Evolutionary conservation across 2,113 vertebrate genomes (phyloP), one percentile per base, ranked within the genome.

Genomic region (Bubalus kerabau): DNA sequence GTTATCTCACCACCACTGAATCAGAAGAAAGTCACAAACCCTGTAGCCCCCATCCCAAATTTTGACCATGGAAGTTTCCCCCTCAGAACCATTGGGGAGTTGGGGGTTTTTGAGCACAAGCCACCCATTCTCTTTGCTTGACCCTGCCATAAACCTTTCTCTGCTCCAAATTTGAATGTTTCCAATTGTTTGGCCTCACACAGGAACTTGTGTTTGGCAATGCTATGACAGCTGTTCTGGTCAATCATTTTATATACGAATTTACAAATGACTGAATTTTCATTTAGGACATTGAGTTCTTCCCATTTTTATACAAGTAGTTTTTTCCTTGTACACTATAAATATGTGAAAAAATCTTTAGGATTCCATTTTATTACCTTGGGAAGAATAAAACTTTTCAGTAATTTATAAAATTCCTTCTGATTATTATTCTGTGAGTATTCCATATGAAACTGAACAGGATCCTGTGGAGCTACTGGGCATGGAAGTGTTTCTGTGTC

Each of bases 191-290:
- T 82, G 48, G 30, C 11, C 30, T 54, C 80, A 82, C 48, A 54
- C 30, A 52, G 28, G 48, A 82, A 82, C 17, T 7, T 82, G 80
- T 82, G 48, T 82, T 52, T 82, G 17, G 80, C 30, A 54, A 23
- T 32, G 11, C 48, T 82, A 23, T 52, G 14, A 36, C 84, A 85
- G 9, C 28, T 74, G 32, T 43, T 59, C 23, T 81, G 15, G 32
- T 28, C 50, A n/a, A 54, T 87, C 40, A 81, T 74, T 95, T 94
- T 78, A 83, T n/a, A 81, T 52, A 67, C 11, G 1, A 91, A 76
- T 90, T 80, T 92, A 90, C 57, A 60, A 87, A 92, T 50, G 80
- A 90, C 26, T 89, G 43, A 87, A 82, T 57, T 95, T 95, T 94
- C 32, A 46, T 71, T 91, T 91, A 40, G 15, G 40, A 40, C 54